A percentile compares a stretch with the other conserved stretches of the same genome.
Evolutionary conservation across 2,888 invertebrate genomes (phyloP).

Genomic region (Chesias legatella): DNA sequence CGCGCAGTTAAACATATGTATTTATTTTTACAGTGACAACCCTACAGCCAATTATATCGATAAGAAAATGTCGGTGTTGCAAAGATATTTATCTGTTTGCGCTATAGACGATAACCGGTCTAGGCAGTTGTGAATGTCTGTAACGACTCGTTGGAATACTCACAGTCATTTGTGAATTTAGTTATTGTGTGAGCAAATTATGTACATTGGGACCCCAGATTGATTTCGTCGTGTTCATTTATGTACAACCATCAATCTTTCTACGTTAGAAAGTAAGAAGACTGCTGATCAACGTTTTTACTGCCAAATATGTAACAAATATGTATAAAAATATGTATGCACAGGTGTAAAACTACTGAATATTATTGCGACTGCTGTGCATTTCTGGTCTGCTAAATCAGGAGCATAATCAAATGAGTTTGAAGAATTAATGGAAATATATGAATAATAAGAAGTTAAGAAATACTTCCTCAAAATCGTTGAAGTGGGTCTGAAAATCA

Average conservation of each 20-base stretch:
- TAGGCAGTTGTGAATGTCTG: constrained; percentile 65
- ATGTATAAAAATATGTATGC: constrained; percentile 1
- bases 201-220: constrained; percentile 16
- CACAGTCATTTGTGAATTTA: constrained; percentile 29
- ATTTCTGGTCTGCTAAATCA: too few species aligned
- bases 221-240: constrained; percentile 11
- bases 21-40: constrained; percentile 79
- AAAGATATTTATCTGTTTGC: constrained; percentile 74
- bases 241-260: constrained; percentile 3
- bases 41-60: constrained; percentile 74
- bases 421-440: constrained; percentile 7
- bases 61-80: constrained; percentile 72
- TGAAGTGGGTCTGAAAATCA: too few species aligned
- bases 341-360: constrained; percentile 1
- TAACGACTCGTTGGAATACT: constrained; percentile 40
- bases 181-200: constrained; percentile 17
- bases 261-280: constrained; percentile 2
- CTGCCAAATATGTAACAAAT: too few species aligned
- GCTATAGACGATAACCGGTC: constrained; percentile 64
- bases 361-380: constrained; percentile 2
- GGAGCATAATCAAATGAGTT: too few species aligned
- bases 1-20: constrained; percentile 69
- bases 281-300: constrained; percentile 2
- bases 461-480: too few species aligned
- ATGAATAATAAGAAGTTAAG: too few species aligned